Conservation (phyloP, 2,113 vertebrate species). For the Clarias gariepinus region DNA sequence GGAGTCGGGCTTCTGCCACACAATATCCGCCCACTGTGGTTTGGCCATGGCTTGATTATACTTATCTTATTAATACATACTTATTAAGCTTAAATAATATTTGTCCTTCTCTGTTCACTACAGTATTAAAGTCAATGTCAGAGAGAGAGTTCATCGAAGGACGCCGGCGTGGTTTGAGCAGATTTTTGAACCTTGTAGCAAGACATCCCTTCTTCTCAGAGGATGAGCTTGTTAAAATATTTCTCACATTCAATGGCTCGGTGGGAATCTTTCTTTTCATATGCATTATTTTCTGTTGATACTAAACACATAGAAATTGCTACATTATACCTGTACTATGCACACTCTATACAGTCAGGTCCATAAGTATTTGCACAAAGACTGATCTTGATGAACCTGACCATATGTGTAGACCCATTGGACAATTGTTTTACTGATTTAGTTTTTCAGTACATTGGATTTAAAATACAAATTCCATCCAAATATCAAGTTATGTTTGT, state of each 20-base stretch:
- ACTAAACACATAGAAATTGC: not conserved
- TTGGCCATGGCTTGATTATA: not conserved
- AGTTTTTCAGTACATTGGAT: not conserved
- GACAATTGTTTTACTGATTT: not conserved
- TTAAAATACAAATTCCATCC: not conserved
- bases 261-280: constrained; percentile 69
- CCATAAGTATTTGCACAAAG: too few relatives aligned
- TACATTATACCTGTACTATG: not conserved
- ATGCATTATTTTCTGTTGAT: not conserved
- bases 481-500: not conserved
- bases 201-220: constrained; percentile 91
- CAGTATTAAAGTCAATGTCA: constrained; percentile 72
- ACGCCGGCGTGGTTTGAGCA: constrained; percentile 82
- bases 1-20: not conserved
- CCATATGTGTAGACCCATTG: not conserved
- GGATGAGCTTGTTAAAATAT: constrained; percentile 87
- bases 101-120: constrained; percentile 38
- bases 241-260: constrained; percentile 89
- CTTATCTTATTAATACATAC: not conserved
- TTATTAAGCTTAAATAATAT: constrained; percentile 7
- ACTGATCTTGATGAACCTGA: too few relatives aligned
- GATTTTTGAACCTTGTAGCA: constrained; percentile 93
- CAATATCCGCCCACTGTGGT: constrained; percentile 3
- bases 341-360: not conserved
- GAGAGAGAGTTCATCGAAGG: constrained; percentile 95